phyloP scores from a whole-genome alignment of 2,113 vertebrate species.

The Mobula birostris region DNA sequence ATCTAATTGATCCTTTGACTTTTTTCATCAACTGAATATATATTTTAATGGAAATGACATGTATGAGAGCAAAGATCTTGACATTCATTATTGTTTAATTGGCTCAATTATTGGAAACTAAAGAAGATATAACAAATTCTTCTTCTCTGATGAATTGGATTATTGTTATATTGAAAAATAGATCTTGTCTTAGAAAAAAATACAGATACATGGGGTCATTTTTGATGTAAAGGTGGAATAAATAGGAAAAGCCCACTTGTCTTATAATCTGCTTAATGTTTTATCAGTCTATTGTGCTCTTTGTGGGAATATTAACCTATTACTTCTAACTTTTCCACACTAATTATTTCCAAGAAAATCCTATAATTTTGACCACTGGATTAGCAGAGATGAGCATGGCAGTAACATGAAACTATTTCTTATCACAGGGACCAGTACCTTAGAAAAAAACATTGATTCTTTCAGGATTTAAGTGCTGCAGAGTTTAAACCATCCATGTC shows the following conservation, averaged over 20 bases:
- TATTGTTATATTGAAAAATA: not conserved
- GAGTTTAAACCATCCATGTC: not conserved
- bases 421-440: conserved; percentile 23
- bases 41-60: not conserved
- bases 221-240: not conserved
- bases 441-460: conserved; percentile 4
- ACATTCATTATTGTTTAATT: conserved; percentile 29
- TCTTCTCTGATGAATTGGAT: not conserved
- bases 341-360: not conserved
- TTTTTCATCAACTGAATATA: conserved; percentile 27
- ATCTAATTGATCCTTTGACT: conserved; percentile 7
- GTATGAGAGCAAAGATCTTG: not conserved
- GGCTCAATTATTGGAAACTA: not conserved
- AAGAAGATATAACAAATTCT: not conserved
- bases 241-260: not conserved
- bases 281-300: not conserved
- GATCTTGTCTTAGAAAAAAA: not conserved
- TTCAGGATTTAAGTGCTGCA: not conserved
- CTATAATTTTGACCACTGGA: not conserved
- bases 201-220: not conserved
- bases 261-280: not conserved
- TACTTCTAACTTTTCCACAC: not conserved
- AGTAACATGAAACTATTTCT: conserved; percentile 13
- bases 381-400: not conserved
- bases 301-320: not conserved